Conservation (phyloP, 2,888 invertebrate species). For the Julus scandinavius region DNA sequence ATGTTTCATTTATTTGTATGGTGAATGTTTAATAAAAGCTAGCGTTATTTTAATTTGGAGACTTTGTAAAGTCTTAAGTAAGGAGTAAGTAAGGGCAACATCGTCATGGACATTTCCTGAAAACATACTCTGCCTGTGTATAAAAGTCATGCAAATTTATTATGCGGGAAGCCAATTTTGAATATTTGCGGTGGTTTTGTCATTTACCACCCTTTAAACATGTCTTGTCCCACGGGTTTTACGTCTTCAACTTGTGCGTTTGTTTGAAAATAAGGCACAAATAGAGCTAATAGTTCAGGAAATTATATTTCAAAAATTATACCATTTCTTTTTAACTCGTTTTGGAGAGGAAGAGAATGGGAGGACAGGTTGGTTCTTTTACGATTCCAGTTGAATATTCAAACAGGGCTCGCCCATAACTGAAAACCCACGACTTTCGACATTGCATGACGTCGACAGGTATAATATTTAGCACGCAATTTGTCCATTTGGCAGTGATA, state of each 20-base stretch:
- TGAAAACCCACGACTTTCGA: background rate
- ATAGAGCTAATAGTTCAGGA: conserved; percentile 3
- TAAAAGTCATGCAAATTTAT: background rate
- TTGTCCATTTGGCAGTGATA: background rate
- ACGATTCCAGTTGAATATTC: conserved; percentile 1
- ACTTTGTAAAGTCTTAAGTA: too few species aligned
- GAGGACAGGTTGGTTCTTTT: conserved; percentile 26
- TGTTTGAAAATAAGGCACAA: background rate
- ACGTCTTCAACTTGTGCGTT: background rate
- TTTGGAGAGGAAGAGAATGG: background rate
- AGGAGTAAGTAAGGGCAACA: too few species aligned
- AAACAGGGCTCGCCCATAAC: background rate
- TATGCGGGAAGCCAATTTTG: conserved; percentile 6
- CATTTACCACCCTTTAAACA: background rate
- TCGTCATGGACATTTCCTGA: too few species aligned
- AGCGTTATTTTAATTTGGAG: too few species aligned
- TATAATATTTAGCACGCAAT: background rate
- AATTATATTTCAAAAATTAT: background rate
- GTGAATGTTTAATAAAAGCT: too few species aligned
- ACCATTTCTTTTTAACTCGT: background rate
- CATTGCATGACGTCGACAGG: background rate
- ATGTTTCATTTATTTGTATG: too few species aligned
- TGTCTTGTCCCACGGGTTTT: background rate
- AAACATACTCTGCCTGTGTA: too few species aligned
- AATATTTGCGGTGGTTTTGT: background rate